Conservation (phyloP, 2,888 invertebrate species). For the Orthosia cruda region DNA sequence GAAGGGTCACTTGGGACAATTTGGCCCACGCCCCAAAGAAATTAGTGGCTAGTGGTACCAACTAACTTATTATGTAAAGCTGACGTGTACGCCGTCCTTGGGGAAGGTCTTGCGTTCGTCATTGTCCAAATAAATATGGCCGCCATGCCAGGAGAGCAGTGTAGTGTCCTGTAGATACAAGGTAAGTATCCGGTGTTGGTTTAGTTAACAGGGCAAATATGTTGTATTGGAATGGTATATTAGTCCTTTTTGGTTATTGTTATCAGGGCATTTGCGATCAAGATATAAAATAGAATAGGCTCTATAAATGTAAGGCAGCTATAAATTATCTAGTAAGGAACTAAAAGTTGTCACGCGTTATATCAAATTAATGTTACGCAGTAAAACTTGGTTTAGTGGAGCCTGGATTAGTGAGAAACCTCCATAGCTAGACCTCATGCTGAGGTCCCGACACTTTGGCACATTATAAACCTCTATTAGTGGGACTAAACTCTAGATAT, state of each 20-base stretch:
- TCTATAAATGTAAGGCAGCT: too few species aligned
- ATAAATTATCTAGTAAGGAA: too few species aligned
- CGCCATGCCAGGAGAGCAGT: constrained; percentile 33
- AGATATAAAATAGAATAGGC: too few species aligned
- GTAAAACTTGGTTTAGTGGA: too few species aligned
- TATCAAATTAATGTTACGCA: too few species aligned
- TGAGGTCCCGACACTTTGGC: too few species aligned
- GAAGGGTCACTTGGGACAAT: constrained; percentile 49
- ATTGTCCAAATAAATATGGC: constrained; percentile 57
- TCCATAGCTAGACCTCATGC: too few species aligned
- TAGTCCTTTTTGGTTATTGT: constrained; percentile 13
- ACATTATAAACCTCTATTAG: too few species aligned
- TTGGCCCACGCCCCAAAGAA: constrained; percentile 53
- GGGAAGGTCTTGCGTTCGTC: constrained; percentile 51
- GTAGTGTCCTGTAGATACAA: constrained; percentile 21
- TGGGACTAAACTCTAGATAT: too few species aligned
- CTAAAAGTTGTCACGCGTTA: too few species aligned
- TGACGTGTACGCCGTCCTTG: constrained; percentile 44
- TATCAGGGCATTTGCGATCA: not conserved
- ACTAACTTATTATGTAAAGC: constrained; percentile 61
- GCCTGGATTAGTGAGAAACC: too few species aligned
- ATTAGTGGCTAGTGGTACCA: constrained; percentile 51
- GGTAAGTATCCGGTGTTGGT: constrained; percentile 27
- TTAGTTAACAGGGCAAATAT: constrained; percentile 32
- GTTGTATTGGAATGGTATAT: constrained; percentile 19